phyloP scores from a whole-genome alignment of 2,797 vertebrate genomes.

The Tarsius wallacei region DNA sequence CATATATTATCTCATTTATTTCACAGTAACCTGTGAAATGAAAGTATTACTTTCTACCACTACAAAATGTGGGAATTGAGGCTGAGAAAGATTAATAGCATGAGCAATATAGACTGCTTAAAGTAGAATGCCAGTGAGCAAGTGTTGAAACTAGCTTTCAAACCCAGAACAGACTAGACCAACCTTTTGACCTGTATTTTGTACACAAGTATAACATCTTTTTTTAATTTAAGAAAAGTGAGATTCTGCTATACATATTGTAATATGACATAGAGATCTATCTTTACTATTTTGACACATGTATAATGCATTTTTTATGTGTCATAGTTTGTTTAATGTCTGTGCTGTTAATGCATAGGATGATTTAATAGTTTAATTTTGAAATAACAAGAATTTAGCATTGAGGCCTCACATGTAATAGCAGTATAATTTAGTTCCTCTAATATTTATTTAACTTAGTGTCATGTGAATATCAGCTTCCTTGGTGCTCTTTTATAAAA shows the following conservation, averaged over 20 bases:
- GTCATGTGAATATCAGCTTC: constrained; percentile 14
- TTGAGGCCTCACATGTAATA: background rate
- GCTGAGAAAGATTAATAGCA: background rate
- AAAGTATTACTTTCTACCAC: background rate
- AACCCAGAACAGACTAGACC: background rate
- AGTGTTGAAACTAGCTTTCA: background rate
- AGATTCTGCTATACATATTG: background rate
- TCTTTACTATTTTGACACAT: constrained; percentile 21
- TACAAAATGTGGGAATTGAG: constrained; percentile 15
- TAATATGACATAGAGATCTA: background rate
- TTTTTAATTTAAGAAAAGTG: constrained; percentile 41
- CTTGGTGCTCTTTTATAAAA: constrained; percentile 12
- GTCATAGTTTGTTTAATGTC: background rate
- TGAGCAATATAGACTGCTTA: background rate
- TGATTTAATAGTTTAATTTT: constrained; percentile 45
- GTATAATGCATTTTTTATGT: background rate
- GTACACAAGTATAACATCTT: background rate
- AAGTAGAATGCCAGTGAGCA: background rate
- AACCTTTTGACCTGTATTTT: background rate
- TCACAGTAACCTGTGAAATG: constrained; percentile 4
- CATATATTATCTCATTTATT: constrained; percentile 16
- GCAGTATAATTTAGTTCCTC: background rate
- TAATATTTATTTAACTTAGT: background rate
- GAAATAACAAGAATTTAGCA: background rate
- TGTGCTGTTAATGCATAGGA: background rate